Percentiles rank a stretch among this genome's conserved stretches.
Conservation (phyloP, 2,888 invertebrate genomes). For the Acrobasis repandana region DNA sequence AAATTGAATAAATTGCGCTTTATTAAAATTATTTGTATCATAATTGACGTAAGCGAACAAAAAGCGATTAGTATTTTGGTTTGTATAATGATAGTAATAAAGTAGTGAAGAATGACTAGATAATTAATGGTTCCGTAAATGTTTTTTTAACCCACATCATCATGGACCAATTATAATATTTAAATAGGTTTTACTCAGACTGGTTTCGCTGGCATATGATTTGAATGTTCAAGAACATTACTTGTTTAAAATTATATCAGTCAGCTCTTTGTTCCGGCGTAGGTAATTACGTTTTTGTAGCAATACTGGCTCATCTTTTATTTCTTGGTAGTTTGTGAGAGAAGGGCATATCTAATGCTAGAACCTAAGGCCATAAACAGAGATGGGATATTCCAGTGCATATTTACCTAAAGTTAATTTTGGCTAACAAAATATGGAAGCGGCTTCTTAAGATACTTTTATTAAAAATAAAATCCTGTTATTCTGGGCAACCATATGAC, state of each 20-base stretch:
- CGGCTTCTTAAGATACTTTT: too few relatives aligned
- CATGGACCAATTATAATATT: slow-evolving; percentile 14
- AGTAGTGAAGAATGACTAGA: slow-evolving; percentile 4
- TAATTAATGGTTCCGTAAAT: slow-evolving; percentile 17
- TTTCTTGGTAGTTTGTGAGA: too few relatives aligned
- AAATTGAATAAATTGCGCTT: neutral
- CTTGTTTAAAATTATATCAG: neutral
- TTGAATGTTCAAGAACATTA: neutral
- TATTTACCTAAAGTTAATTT: too few relatives aligned
- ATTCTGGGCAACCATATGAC: too few relatives aligned
- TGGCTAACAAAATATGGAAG: too few relatives aligned
- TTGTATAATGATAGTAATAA: slow-evolving; percentile 19
- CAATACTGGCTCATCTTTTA: too few relatives aligned
- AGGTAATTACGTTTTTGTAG: neutral
- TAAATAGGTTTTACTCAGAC: slow-evolving; percentile 13
- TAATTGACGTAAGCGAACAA: neutral
- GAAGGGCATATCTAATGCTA: too few relatives aligned
- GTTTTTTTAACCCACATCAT: slow-evolving; percentile 13
- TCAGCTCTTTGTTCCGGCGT: neutral
- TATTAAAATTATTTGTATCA: neutral
- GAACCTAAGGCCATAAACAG: too few relatives aligned
- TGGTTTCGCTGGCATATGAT: neutral
- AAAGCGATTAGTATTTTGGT: slow-evolving; percentile 9
- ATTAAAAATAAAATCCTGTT: too few relatives aligned
- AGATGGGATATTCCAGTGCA: too few relatives aligned